Base-by-base conservation (phyloP, 1,140 invertebrate genomes). In the Eriocheir sinensis region DNA sequence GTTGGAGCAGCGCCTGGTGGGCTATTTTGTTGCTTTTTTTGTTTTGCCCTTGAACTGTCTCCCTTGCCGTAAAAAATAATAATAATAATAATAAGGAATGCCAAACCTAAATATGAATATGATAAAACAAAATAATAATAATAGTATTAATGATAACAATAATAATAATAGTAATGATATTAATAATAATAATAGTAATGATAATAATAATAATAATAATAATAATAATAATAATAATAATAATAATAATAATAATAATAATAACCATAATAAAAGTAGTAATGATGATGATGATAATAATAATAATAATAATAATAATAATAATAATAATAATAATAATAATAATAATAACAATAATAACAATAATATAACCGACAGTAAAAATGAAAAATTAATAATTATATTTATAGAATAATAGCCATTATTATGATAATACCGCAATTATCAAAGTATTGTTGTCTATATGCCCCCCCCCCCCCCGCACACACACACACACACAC, bases 221-320 rank as follows among this genome's bases (percentile, higher is more conserved):
- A 81, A 81, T 81, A 81, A 81, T 81, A 81, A 81, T 81, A 81
- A 81, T 81, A 81, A 81, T 81, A 81, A 81, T 81, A 81, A 81
- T 81, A 81, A 81, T 81, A 81, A 81, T 81, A 81, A 81, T 81
- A 81, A 81, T 81, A 81, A 81, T n/a, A n/a, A n/a, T 81, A 81
- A 81, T 81, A 81, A 81, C 34, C 8, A 81, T 81, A 21, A 81
- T 81, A 21, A 81, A 30, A 12, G 34, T 80, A 12, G 34, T 80
- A 12, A 80, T 79, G 72, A 2, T 30, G 21, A 79, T 79, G 30
- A 79, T 30, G 21, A 79, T 2, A 27, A 30, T 2, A n/a, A 85
- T 85, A 27, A 85, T 1, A 27, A 38, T 85, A 0, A 36, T 38
- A 17, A 85, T 85, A n/a, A 34, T 17, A 17, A 85, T 32, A 3